Conservation (phyloP, 2,797 vertebrate species). For the Spinus olivaceus region DNA sequence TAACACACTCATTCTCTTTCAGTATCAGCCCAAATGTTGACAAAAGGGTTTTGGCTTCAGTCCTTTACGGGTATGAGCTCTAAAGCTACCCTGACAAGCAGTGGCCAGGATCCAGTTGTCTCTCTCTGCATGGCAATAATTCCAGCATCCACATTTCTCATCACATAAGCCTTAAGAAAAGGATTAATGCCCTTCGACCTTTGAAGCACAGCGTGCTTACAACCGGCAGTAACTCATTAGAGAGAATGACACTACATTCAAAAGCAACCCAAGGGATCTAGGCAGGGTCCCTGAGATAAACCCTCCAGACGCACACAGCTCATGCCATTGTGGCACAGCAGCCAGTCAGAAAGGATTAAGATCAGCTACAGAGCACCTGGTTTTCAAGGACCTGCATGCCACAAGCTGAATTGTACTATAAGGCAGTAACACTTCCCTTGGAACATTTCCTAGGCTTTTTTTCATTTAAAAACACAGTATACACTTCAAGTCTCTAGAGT, state of each 20-base stretch:
- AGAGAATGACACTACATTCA: slow-evolving; percentile 2
- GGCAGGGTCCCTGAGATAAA: not conserved
- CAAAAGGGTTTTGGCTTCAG: slow-evolving; percentile 19
- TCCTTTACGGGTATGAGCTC: not conserved
- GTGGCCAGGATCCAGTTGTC: slow-evolving; percentile 6
- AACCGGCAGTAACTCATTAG: slow-evolving; percentile 24
- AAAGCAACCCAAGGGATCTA: slow-evolving; percentile 7
- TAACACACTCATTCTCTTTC: not conserved
- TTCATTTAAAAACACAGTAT: not conserved
- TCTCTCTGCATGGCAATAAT: not conserved
- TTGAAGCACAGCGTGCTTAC: slow-evolving; percentile 21
- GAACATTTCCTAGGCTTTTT: not conserved
- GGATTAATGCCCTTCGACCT: not conserved
- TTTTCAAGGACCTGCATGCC: not conserved
- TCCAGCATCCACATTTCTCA: not conserved
- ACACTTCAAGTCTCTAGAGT: not conserved
- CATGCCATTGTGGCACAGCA: not conserved
- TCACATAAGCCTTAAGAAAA: slow-evolving; percentile 2
- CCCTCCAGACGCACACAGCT: not conserved
- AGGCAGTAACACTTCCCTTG: not conserved
- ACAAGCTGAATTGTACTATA: not conserved
- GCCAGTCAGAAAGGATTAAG: not conserved
- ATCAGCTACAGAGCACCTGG: not conserved
- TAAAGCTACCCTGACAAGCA: not conserved
- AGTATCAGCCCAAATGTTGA: slow-evolving; percentile 15